A percentile compares a stretch with the other conserved stretches of the same genome.
Conservation (phyloP, 1,140 invertebrate species). For the Polypedilum pembai region DNA sequence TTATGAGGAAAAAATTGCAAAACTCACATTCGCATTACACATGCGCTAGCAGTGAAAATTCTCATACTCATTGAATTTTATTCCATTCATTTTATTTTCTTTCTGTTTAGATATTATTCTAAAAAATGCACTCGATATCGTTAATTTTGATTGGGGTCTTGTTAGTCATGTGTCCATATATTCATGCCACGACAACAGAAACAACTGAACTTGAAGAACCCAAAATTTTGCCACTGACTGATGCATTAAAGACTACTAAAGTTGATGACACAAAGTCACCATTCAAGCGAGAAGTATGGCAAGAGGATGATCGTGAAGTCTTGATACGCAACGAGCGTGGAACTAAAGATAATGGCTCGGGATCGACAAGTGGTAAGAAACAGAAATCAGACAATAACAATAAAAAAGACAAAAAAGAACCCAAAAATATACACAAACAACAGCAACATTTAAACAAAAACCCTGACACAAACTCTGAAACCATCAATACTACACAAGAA, state of each 20-base stretch:
- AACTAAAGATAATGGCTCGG: conserved; percentile 57
- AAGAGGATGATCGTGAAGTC: conserved; percentile 65
- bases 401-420: conserved; percentile 24
- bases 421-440: conserved; percentile 33
- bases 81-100: neutral
- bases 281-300: conserved; percentile 53
- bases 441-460: conserved; percentile 29
- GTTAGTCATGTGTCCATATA: neutral
- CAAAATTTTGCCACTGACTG: neutral
- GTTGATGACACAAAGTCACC: neutral
- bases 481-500: conserved; percentile 20
- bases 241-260: neutral
- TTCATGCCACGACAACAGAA: neutral
- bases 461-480: conserved; percentile 6
- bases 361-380: conserved; percentile 23
- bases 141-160: neutral
- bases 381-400: neutral
- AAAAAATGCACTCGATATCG: conserved; percentile 1
- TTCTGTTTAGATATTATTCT: neutral
- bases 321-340: conserved; percentile 65
- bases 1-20: neutral
- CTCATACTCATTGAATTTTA: neutral
- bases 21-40: neutral
- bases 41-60: neutral
- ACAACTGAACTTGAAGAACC: conserved; percentile 1